phyloP scores from a whole-genome alignment of 2,797 vertebrate genomes.

The Cetoscarus ocellatus region DNA sequence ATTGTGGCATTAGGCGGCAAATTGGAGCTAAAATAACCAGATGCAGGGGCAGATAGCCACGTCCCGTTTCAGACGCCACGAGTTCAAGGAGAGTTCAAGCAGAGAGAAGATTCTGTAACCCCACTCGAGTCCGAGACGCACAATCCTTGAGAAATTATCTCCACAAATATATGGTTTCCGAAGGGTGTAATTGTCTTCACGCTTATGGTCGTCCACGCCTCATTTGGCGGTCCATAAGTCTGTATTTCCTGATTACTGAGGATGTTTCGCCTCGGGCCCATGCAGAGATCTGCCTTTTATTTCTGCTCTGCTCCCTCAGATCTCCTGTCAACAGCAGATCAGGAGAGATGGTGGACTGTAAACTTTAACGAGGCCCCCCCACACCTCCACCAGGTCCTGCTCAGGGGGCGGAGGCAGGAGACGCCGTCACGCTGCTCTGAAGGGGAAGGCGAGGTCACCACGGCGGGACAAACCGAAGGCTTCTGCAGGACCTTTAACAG shows the following conservation, averaged over 20 bases:
- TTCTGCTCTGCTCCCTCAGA: slow-evolving; percentile 22
- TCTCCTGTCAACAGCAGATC: slow-evolving; percentile 58
- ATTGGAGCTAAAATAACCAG: slow-evolving; percentile 98
- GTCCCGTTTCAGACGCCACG: slow-evolving; percentile 85
- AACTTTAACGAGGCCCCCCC: slow-evolving; percentile 67
- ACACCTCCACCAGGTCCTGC: slow-evolving; percentile 7
- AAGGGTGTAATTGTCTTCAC: slow-evolving; percentile 94
- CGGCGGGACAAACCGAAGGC: no score
- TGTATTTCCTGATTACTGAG: slow-evolving; percentile 84
- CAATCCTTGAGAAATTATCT: slow-evolving; percentile 88
- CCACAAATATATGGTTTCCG: slow-evolving; percentile 95
- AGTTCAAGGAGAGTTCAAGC: slow-evolving; percentile 99
- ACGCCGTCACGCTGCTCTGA: no score
- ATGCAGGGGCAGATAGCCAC: slow-evolving; percentile 93
- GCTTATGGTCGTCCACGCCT: slow-evolving; percentile 94
- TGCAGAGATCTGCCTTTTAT: neutral
- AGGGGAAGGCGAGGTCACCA: no score
- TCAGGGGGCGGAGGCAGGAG: no score
- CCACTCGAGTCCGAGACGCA: slow-evolving; percentile 85
- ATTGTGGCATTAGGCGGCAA: slow-evolving; percentile 95
- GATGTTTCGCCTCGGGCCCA: slow-evolving; percentile 74
- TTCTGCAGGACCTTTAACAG: no score
- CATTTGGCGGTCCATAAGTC: slow-evolving; percentile 93
- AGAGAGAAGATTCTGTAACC: slow-evolving; percentile 84
- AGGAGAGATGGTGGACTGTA: slow-evolving; percentile 58